Conservation (phyloP, 2,797 vertebrate genomes). For the Sciurus vulgaris region DNA sequence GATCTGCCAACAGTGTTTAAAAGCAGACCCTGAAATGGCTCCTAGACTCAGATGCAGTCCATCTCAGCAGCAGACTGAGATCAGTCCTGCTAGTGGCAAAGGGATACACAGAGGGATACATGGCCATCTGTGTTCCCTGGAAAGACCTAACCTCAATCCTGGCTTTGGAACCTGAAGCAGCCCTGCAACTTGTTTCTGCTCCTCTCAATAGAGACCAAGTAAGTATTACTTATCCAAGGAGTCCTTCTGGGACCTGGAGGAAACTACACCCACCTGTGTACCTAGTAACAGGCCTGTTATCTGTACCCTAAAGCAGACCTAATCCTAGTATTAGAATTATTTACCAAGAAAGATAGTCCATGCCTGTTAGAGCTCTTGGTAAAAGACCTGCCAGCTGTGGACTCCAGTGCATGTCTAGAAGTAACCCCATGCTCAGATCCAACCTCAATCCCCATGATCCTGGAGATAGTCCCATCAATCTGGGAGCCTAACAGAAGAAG, state of each 20-base stretch:
- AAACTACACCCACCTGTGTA: not conserved
- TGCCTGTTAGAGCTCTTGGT: no score
- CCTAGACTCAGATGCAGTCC: not conserved
- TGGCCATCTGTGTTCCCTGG: not conserved
- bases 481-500: not conserved
- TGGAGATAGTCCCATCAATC: not conserved
- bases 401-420: no score
- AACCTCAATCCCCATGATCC: not conserved
- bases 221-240: not conserved
- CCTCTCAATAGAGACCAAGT: not conserved
- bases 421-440: no score
- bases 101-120: not conserved
- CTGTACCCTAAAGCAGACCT: no score
- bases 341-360: no score
- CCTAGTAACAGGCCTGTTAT: not conserved
- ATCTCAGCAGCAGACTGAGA: not conserved
- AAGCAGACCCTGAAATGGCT: not conserved
- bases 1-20: not conserved
- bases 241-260: not conserved
- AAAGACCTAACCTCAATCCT: not conserved
- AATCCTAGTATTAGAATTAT: no score
- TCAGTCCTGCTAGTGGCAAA: not conserved
- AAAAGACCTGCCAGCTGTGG: no score
- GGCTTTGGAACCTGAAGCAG: not conserved
- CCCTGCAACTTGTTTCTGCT: not conserved